Evolutionary conservation across 2,888 invertebrate genomes (phyloP).

Genomic region (Leucoma salicis): DNA sequence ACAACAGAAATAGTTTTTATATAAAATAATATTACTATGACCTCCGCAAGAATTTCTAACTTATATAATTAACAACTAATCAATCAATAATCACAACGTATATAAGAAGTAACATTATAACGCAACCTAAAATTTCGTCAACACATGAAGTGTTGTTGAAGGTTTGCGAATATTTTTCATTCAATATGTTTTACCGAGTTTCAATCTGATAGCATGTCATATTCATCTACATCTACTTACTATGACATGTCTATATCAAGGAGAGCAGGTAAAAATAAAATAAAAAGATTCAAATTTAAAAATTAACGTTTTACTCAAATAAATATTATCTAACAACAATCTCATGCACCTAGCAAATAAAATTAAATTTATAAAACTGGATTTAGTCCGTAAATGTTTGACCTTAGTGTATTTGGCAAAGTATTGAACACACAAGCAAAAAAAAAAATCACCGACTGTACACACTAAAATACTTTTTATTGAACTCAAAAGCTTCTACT

Average conservation of each 20-base stretch:
- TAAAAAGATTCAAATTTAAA: conserved; percentile 51
- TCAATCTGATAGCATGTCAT: not conserved
- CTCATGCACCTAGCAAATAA: conserved; percentile 23
- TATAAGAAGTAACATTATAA: too few species aligned
- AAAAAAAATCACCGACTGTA: too few species aligned
- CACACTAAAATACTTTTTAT: too few species aligned
- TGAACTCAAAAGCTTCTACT: too few species aligned
- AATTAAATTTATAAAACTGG: conserved; percentile 16
- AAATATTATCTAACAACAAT: conserved; percentile 51
- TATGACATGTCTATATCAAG: conserved; percentile 6
- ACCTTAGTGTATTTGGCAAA: conserved; percentile 37
- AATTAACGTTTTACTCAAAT: conserved; percentile 67
- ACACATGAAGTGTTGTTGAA: too few species aligned
- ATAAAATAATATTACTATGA: too few species aligned
- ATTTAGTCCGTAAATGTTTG: conserved; percentile 13
- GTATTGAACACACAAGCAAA: conserved; percentile 7
- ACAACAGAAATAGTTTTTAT: too few species aligned
- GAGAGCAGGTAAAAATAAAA: conserved; percentile 25
- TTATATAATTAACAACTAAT: too few species aligned
- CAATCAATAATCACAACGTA: too few species aligned
- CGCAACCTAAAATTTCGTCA: too few species aligned
- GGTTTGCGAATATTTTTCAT: not conserved
- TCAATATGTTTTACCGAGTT: not conserved
- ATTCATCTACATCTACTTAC: conserved; percentile 7
- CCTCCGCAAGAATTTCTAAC: too few species aligned